Conservation (phyloP, 2,797 vertebrate genomes). For the Cuniculus paca region DNA sequence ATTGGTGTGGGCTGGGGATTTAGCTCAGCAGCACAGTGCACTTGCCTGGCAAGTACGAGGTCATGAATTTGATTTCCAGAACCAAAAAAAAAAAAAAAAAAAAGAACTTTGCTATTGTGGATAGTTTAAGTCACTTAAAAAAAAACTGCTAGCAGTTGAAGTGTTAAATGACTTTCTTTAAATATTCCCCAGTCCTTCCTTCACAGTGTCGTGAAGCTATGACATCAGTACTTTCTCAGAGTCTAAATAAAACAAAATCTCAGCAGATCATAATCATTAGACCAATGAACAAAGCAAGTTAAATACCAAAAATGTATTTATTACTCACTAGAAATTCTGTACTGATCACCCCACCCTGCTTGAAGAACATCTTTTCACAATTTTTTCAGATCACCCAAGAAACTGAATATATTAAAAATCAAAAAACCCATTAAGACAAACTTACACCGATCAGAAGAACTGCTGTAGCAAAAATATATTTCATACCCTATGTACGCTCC, state of each 20-base stretch:
- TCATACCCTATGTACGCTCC: background rate
- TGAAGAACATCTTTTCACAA: background rate
- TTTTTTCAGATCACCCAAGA: background rate
- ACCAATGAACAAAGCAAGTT: background rate
- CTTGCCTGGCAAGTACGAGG: too few relatives aligned
- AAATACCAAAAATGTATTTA: slow-evolving; percentile 3
- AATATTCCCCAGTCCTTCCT: background rate
- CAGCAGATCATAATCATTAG: background rate
- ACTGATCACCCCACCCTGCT: background rate
- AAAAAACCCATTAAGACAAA: background rate
- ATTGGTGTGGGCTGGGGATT: too few relatives aligned
- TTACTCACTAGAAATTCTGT: background rate
- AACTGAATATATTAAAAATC: background rate
- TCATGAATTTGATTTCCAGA: too few relatives aligned
- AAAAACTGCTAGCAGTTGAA: background rate
- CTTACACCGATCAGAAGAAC: background rate
- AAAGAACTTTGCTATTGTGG: background rate
- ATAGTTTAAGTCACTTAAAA: background rate
- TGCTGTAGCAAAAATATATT: background rate
- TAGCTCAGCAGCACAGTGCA: too few relatives aligned
- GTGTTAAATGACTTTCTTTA: background rate
- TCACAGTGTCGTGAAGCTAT: too few relatives aligned
- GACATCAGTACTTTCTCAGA: background rate
- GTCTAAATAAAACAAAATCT: slow-evolving; percentile 52
- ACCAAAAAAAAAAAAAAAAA: too few relatives aligned